Evolutionary conservation across 2,888 invertebrate genomes (phyloP).

Genomic region (Anthophora plumipes): DNA sequence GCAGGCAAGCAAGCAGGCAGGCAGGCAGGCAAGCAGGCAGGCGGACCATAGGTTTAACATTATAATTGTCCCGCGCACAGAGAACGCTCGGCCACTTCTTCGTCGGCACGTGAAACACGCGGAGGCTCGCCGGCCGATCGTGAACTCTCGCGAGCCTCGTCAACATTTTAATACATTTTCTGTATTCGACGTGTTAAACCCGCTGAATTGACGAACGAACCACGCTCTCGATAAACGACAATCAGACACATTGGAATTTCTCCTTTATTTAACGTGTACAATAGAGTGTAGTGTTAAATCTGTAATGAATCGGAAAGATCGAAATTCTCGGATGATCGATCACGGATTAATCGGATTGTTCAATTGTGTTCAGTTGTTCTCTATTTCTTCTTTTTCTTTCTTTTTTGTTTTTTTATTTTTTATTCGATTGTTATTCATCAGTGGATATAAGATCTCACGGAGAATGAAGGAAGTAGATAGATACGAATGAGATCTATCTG

Average conservation of each 20-base stretch:
- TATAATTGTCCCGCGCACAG: slow-evolving; percentile 60
- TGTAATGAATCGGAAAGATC: too few species aligned
- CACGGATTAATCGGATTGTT: too few species aligned
- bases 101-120: slow-evolving; percentile 61
- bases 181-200: slow-evolving; percentile 71
- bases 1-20: too few species aligned
- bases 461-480: not conserved
- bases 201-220: slow-evolving; percentile 10
- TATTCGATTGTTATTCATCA: not conserved
- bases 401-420: too few species aligned
- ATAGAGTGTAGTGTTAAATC: too few species aligned
- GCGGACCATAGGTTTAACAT: slow-evolving; percentile 54
- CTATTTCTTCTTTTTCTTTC: too few species aligned
- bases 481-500: not conserved
- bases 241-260: too few species aligned
- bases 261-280: too few species aligned
- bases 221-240: too few species aligned
- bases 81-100: slow-evolving; percentile 54
- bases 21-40: not conserved
- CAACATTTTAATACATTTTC: slow-evolving; percentile 71
- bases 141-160: slow-evolving; percentile 28
- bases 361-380: not conserved
- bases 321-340: too few species aligned
- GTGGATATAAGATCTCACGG: not conserved
- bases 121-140: slow-evolving; percentile 42